Evolutionary conservation across 2,888 invertebrate genomes (phyloP).

Genomic region (Mesorhabditis sp.): DNA sequence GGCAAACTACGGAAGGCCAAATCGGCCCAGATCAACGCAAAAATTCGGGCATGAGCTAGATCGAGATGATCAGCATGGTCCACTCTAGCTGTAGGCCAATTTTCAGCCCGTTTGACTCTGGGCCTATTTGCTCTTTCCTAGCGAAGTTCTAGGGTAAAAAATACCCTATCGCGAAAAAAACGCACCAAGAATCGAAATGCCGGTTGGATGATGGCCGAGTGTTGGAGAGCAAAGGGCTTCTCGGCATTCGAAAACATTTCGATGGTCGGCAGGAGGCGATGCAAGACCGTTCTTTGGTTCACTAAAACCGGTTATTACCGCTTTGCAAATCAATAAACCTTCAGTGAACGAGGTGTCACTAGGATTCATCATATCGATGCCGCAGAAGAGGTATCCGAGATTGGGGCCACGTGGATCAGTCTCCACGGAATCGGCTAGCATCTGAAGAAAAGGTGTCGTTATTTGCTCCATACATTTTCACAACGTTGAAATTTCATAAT

Average conservation of each 20-base stretch:
- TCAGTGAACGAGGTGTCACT: background rate
- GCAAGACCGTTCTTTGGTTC: slow-evolving; percentile 31
- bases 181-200: slow-evolving; percentile 43
- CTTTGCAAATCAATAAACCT: background rate
- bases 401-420: slow-evolving; percentile 20
- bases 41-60: no score
- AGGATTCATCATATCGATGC: slow-evolving; percentile 21
- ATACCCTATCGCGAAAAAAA: background rate
- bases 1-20: background rate
- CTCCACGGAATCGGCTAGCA: slow-evolving; percentile 19
- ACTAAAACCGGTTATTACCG: slow-evolving; percentile 14
- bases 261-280: slow-evolving; percentile 44
- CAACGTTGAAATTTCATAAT: no score
- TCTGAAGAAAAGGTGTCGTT: slow-evolving; percentile 3
- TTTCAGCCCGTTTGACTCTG: background rate
- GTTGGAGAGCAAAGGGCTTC: slow-evolving; percentile 33
- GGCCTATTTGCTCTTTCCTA: background rate
- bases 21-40: background rate
- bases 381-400: slow-evolving; percentile 24
- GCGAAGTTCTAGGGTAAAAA: background rate
- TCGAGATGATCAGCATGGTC: no score
- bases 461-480: no score
- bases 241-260: slow-evolving; percentile 31
- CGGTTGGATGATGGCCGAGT: slow-evolving; percentile 49
- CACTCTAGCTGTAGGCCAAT: background rate